Evolutionary conservation across 2,888 invertebrate genomes (phyloP).

Genomic region (Chrysina gloriosa): DNA sequence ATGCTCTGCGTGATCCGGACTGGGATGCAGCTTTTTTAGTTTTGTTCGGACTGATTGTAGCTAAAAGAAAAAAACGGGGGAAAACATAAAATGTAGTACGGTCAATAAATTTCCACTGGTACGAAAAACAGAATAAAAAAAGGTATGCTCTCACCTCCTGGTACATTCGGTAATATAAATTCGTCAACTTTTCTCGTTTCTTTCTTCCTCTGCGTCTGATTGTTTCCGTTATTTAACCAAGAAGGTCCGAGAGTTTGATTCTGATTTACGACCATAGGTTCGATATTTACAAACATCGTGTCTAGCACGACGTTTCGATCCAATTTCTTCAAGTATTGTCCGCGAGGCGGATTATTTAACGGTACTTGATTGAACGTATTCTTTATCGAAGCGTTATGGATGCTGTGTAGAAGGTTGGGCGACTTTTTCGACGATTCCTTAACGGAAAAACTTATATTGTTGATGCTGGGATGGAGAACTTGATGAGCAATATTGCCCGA

Average conservation of each 20-base stretch:
- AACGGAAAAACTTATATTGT: slow-evolving; percentile 60
- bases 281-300: slow-evolving; percentile 52
- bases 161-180: slow-evolving; percentile 72
- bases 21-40: slow-evolving; percentile 58
- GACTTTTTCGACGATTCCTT: slow-evolving; percentile 56
- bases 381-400: slow-evolving; percentile 51
- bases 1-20: slow-evolving; percentile 43
- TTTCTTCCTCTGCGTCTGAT: slow-evolving; percentile 51
- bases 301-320: slow-evolving; percentile 53
- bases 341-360: slow-evolving; percentile 54
- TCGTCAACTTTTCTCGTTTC: slow-evolving; percentile 62
- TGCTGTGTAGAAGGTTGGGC: slow-evolving; percentile 56
- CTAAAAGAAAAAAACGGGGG: slow-evolving; percentile 46
- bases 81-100: neutral
- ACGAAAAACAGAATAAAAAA: too few species aligned
- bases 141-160: slow-evolving; percentile 69
- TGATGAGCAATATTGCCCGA: slow-evolving; percentile 40
- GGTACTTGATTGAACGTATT: slow-evolving; percentile 56
- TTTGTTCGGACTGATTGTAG: slow-evolving; percentile 59
- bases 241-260: slow-evolving; percentile 44
- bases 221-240: slow-evolving; percentile 53
- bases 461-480: slow-evolving; percentile 60
- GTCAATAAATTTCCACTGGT: too few species aligned
- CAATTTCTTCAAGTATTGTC: slow-evolving; percentile 56
- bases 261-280: slow-evolving; percentile 51